Percentiles rank a stretch among this genome's conserved stretches.
These are phyloP conservation scores for Zaprionus obscuricornis DNA, from an alignment of 2,888 invertebrate species.

Conservation along the genomic window DNA sequence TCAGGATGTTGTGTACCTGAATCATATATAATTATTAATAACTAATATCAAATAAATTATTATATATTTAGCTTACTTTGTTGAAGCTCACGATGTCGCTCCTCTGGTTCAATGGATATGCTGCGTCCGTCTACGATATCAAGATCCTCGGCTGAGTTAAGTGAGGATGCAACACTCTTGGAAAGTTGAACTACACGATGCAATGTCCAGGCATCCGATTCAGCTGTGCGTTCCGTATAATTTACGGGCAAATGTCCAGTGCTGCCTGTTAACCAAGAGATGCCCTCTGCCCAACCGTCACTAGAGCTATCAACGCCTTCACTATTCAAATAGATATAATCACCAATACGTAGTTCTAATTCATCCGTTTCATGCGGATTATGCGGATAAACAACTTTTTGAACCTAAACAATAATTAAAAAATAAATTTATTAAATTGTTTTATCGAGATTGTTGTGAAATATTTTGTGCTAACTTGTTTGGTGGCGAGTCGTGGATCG, in stretches of 20 bases:
- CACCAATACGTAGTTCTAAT: conserved; percentile 92
- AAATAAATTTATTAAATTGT: neutral
- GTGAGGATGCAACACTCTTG: conserved; percentile 82
- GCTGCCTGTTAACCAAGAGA: conserved; percentile 85
- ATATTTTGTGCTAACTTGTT: conserved; percentile 84
- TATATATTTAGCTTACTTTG: conserved; percentile 57
- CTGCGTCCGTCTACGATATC: conserved; percentile 82
- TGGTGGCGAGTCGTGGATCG: conserved; percentile 89
- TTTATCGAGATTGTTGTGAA: neutral
- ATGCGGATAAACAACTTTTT: conserved; percentile 91
- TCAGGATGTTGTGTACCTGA: conserved; percentile 71
- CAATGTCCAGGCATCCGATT: conserved; percentile 96
- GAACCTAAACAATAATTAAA: conserved; percentile 84
- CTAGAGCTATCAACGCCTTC: conserved; percentile 89
- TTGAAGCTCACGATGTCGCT: conserved; percentile 73
- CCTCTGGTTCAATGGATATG: conserved; percentile 78
- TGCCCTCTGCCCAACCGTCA: conserved; percentile 94
- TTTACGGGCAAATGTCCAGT: conserved; percentile 92
- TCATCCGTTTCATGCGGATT: conserved; percentile 91
- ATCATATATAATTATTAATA: conserved; percentile 1
- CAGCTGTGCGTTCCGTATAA: conserved; percentile 92
- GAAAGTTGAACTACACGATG: conserved; percentile 88
- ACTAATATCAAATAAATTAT: neutral
- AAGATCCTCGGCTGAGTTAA: conserved; percentile 81
- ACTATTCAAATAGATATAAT: conserved; percentile 92